Base-by-base conservation (phyloP, 2,113 vertebrate species). In the Aphyosemion australe region DNA sequence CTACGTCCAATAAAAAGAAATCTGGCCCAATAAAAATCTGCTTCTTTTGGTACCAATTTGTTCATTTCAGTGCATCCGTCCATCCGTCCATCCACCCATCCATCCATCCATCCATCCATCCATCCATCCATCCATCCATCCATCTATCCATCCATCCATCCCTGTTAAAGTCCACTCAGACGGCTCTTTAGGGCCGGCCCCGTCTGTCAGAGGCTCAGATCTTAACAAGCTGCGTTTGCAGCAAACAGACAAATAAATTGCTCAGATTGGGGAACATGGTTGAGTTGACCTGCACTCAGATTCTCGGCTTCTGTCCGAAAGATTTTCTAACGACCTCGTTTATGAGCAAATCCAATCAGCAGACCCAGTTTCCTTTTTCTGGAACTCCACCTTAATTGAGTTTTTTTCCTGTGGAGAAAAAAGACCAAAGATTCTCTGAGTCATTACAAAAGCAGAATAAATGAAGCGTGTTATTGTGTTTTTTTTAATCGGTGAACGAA, bases 251-350 rank as follows among this genome's bases (percentile, higher is more conserved):
- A 58, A 48, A 62, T 21, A 14, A 26, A 69, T 53, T 8, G 21
- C 18, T 21, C 13, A 19, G 21, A 58, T 62, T 21, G 49, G 34
- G 39, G 52, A 53, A 65, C 12, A 74, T 20, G 31, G 13, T 26
- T 34, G 59, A 65, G 64, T 57, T 51, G 19, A 70, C 46, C 53
- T 13, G 31, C 61, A 6, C 31, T 41, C 16, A 2, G 45, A 12
- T 34, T 46, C 18, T 6, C 14, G 8, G 15, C 49, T 21, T 16
- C 48, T 53, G 43, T 61, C 47, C 21, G 53, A 41, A 55, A 45
- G 26, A 21, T 62, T 68, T 62, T 76, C 20, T 61, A 57, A 65
- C 65, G 21, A 67, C 31, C 3, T 39, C 19, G 39, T 46, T 60
- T 64, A 34, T 18, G 21, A 65, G 11, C 12, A 20, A 54, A 53